Conservation (phyloP, 1,140 invertebrate species). For the Zaprionus inermis region DNA sequence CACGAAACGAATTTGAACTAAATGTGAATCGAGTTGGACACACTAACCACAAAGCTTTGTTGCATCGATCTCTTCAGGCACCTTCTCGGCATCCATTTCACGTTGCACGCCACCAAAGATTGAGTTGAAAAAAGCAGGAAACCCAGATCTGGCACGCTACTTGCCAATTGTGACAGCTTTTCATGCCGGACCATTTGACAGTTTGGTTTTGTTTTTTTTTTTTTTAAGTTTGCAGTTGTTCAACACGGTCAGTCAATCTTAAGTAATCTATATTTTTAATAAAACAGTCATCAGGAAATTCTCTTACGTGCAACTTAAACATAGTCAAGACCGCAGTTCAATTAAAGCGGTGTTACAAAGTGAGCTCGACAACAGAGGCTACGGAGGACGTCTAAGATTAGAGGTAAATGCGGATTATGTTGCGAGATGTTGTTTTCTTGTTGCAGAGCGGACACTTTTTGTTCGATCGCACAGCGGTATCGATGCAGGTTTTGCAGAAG, state of each 20-base stretch:
- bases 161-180: not conserved
- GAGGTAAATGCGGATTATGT: conserved; percentile 55
- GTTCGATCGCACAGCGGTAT: conserved; percentile 23
- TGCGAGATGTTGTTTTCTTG: conserved; percentile 37
- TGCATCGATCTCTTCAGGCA: not conserved
- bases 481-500: conserved; percentile 57
- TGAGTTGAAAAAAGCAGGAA: not conserved
- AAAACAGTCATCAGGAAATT: not conserved
- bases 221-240: not conserved
- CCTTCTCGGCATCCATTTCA: not conserved
- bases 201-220: not conserved
- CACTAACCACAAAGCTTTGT: not conserved
- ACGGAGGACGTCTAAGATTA: conserved; percentile 9
- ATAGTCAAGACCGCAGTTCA: not conserved
- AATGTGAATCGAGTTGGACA: not conserved
- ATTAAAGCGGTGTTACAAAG: not conserved
- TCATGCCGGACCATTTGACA: not conserved
- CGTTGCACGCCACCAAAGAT: not conserved
- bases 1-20: not conserved
- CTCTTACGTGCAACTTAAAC: not conserved
- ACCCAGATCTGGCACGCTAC: not conserved
- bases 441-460: conserved; percentile 67
- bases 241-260: not conserved
- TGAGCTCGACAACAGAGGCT: not conserved
- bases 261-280: not conserved